phyloP scores from a whole-genome alignment of 2,797 vertebrate genomes.

The Numenius phaeopus region DNA sequence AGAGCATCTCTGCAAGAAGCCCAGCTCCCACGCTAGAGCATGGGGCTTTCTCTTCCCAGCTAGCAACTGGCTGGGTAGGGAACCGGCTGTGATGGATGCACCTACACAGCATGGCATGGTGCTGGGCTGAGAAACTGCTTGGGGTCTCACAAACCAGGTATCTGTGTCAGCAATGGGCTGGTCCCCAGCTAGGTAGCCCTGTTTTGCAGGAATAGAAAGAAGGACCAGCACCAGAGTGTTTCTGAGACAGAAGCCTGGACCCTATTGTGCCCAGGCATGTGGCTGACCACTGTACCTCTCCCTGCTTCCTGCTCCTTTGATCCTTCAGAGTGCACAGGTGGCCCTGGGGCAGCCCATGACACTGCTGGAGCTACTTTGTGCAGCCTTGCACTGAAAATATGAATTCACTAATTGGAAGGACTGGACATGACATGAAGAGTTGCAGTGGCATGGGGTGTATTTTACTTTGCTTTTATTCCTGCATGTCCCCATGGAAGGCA shows the following conservation, averaged over 20 bases:
- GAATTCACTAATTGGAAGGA: not conserved
- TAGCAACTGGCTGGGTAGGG: not conserved
- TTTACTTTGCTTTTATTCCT: not conserved
- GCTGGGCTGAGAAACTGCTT: not conserved
- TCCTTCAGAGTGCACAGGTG: not conserved
- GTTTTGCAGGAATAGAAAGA: not conserved
- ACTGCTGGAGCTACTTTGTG: not conserved
- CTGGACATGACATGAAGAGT: not conserved
- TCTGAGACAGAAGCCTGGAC: not conserved
- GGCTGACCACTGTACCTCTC: not conserved
- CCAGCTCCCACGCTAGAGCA: fast-evolving
- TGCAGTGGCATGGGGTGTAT: not conserved
- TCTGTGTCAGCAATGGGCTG: not conserved
- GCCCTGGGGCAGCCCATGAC: not conserved
- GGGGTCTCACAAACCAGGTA: not conserved
- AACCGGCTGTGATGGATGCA: fast-evolving
- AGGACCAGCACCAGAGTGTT: not conserved
- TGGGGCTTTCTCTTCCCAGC: not conserved
- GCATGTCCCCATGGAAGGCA: not conserved
- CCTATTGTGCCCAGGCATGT: fast-evolving
- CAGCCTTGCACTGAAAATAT: not conserved
- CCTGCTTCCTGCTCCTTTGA: not conserved
- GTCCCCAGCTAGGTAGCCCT: not conserved
- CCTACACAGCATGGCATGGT: fast-evolving
- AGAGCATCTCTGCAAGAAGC: not conserved